Evolutionary conservation across 2,113 vertebrate genomes (phyloP).

Genomic region (Danionella cerebrum): DNA sequence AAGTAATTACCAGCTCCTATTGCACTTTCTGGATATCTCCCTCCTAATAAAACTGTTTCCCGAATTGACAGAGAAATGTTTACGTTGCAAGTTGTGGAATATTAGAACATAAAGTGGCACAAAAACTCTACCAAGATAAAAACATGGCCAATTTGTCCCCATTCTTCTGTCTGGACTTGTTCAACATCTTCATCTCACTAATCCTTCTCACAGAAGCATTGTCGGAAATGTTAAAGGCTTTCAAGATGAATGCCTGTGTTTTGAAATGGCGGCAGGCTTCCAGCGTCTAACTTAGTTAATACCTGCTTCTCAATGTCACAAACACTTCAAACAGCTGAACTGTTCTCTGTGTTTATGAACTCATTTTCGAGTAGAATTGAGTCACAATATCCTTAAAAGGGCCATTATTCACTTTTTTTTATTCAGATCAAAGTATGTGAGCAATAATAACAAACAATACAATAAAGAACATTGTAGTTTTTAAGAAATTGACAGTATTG

Average conservation of each 20-base stretch:
- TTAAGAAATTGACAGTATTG: too few species aligned
- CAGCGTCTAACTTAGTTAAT: background rate
- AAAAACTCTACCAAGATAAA: background rate
- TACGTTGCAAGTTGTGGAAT: background rate
- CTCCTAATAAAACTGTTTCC: background rate
- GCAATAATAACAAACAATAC: too few species aligned
- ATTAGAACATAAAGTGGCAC: background rate
- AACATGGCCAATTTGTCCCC: too few species aligned
- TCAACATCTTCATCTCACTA: background rate
- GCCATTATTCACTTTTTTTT: background rate
- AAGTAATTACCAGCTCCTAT: background rate
- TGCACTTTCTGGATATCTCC: background rate
- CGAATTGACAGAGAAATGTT: background rate
- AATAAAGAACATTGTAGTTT: too few species aligned
- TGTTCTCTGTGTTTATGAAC: background rate
- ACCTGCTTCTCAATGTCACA: background rate
- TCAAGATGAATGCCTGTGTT: background rate
- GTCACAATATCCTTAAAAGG: background rate
- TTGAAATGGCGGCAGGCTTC: background rate
- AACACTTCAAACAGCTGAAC: background rate
- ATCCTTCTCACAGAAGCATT: conserved; percentile 22
- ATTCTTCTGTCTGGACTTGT: background rate
- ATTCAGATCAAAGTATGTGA: background rate
- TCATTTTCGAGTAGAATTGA: too few species aligned
- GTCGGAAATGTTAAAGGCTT: conserved; percentile 22